Evolutionary conservation across 2,113 vertebrate species (phyloP).

Genomic region (Macroglossus sobrinus): DNA sequence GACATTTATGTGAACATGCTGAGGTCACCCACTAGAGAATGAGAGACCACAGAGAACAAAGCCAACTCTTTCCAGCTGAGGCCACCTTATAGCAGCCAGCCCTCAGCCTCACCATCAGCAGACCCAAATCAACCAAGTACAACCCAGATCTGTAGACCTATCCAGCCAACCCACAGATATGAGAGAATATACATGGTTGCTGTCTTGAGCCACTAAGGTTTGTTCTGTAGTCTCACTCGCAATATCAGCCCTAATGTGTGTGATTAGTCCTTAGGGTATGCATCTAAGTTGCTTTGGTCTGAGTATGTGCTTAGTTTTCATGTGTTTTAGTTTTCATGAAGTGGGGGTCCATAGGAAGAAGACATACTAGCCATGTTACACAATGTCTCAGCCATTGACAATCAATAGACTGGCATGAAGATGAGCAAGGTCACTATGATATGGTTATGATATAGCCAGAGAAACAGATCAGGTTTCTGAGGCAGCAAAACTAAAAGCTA

Average conservation of each 20-base stretch:
- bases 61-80: neutral
- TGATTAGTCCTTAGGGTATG: too few species aligned
- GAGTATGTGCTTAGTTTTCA: neutral
- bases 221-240: neutral
- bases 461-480: constrained; percentile 14
- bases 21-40: neutral
- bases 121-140: neutral
- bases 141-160: neutral
- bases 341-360: neutral
- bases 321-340: neutral
- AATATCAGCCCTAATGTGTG: neutral
- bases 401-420: neutral
- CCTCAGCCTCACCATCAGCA: neutral
- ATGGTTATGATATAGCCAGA: neutral
- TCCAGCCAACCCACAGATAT: neutral
- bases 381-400: neutral
- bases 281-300: neutral
- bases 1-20: neutral
- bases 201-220: neutral
- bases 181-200: neutral
- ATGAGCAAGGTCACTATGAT: neutral
- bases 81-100: neutral
- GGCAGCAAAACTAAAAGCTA: neutral
- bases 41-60: neutral
- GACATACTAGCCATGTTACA: neutral